Conservation (phyloP, 2,888 invertebrate genomes). For the Hedya salicella region DNA sequence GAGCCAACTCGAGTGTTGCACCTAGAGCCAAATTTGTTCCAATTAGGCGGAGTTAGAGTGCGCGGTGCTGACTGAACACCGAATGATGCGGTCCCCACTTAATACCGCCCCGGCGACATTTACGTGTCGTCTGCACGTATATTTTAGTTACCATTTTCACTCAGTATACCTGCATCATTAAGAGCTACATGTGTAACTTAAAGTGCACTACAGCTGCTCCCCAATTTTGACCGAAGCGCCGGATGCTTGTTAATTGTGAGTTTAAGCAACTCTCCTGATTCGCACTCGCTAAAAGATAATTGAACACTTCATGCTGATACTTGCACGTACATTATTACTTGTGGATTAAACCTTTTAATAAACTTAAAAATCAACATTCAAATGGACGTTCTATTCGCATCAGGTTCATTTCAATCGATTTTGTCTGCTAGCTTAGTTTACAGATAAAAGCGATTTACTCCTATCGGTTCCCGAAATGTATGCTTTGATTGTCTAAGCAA, state of each 20-base stretch:
- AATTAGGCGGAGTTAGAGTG: conserved; percentile 84
- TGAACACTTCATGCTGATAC: not conserved
- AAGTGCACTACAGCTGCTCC: conserved; percentile 60
- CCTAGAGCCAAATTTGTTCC: conserved; percentile 85
- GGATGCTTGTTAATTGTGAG: conserved; percentile 70
- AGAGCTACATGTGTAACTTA: conserved; percentile 60
- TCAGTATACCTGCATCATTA: conserved; percentile 77
- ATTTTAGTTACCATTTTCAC: conserved; percentile 77
- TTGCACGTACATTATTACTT: not conserved
- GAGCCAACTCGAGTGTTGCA: conserved; percentile 83
- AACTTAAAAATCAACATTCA: not conserved
- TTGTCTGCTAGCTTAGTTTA: not conserved
- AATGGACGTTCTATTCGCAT: no score
- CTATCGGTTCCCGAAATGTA: not conserved
- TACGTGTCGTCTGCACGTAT: conserved; percentile 76
- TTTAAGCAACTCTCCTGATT: conserved; percentile 56
- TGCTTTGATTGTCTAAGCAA: not conserved
- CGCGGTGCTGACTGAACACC: conserved; percentile 81
- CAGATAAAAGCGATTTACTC: not conserved
- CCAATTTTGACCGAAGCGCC: conserved; percentile 63
- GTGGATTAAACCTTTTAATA: not conserved
- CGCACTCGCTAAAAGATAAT: conserved; percentile 33
- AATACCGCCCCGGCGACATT: conserved; percentile 75
- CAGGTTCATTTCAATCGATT: not conserved
- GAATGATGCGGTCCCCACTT: conserved; percentile 84